A percentile compares a stretch with the other conserved stretches of the same genome.
phyloP scores from a whole-genome alignment of 2,113 vertebrate species.

The Tricholaema leucomelas region DNA sequence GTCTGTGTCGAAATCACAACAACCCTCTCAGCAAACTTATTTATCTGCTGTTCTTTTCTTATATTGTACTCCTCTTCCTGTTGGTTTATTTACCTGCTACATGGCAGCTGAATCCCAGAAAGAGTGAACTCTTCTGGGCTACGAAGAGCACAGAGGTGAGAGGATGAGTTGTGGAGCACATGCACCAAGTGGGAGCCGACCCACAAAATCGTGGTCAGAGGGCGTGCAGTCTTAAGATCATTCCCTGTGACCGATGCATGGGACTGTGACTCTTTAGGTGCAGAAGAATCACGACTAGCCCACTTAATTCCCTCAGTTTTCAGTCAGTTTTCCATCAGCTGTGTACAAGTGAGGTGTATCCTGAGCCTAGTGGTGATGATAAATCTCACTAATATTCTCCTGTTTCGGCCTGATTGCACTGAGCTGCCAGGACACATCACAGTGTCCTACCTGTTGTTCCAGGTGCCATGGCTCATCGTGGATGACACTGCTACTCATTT shows the following conservation, averaged over 20 bases:
- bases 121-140: not conserved
- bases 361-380: not conserved
- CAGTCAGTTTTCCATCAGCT: not conserved
- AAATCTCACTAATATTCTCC: not conserved
- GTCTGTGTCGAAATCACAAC: not conserved
- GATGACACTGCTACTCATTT: not conserved
- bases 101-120: not conserved
- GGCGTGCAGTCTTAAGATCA: not conserved
- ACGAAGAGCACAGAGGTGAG: not conserved
- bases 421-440: not conserved
- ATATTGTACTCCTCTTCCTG: not conserved
- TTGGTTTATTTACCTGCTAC: not conserved
- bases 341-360: not conserved
- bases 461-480: accelerated
- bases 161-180: not conserved
- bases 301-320: not conserved
- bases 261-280: not conserved
- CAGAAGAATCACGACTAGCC: not conserved
- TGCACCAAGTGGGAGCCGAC: not conserved
- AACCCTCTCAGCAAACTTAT: not conserved
- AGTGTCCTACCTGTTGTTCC: not conserved
- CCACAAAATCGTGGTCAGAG: not conserved
- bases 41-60: not conserved
- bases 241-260: not conserved
- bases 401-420: not conserved